Conservation (phyloP, 2,113 vertebrate species). For the Gyps fulvus region DNA sequence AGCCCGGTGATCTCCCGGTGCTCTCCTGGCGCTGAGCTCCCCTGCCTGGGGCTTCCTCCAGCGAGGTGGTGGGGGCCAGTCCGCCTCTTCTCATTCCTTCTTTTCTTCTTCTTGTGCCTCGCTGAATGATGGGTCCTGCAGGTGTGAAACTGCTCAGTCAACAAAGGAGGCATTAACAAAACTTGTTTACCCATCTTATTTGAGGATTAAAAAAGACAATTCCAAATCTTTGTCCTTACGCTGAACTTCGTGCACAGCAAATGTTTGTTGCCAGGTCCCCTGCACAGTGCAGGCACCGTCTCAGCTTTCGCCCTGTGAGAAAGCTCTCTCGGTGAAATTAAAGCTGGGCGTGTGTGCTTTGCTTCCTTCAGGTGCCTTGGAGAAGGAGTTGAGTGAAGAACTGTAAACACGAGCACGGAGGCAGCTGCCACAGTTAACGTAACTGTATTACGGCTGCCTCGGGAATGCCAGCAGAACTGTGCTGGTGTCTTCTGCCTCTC, state of each 20-base stretch:
- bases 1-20: not conserved
- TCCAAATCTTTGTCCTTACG: constrained; percentile 56
- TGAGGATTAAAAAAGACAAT: constrained; percentile 56
- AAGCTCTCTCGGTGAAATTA: not conserved
- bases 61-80: not conserved
- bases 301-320: constrained; percentile 30
- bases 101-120: not conserved
- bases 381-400: not conserved
- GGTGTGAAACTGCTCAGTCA: not conserved
- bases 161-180: not conserved
- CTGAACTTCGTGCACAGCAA: constrained; percentile 44
- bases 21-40: not conserved
- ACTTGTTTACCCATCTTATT: constrained; percentile 34
- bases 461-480: not conserved
- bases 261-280: constrained; percentile 1
- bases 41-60: not conserved
- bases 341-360: not conserved
- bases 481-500: not conserved
- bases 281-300: constrained; percentile 25
- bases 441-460: fast-evolving
- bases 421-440: not conserved
- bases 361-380: constrained; percentile 25
- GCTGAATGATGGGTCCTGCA: not conserved
- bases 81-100: not conserved
- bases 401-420: fast-evolving